phyloP scores from a whole-genome alignment of 2,888 invertebrate species.

The Drosophila melanocephala region DNA sequence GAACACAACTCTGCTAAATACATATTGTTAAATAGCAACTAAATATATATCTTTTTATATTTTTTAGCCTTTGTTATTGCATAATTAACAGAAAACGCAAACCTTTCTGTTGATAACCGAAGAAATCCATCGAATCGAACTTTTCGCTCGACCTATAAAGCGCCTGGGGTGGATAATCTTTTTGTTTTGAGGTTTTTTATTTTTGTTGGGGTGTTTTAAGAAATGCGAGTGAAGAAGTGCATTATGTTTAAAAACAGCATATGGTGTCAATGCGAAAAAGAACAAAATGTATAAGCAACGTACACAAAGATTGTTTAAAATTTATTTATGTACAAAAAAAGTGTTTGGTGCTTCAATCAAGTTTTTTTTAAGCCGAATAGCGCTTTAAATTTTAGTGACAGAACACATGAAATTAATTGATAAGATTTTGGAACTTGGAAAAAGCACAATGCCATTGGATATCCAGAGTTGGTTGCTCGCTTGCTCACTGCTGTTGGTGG shows the following conservation, averaged over 20 bases:
- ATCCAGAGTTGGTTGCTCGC: constrained; percentile 49
- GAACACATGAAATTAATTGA: constrained; percentile 11
- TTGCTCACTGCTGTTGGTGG: constrained; percentile 46
- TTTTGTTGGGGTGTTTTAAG: constrained; percentile 15
- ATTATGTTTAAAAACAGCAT: constrained; percentile 37
- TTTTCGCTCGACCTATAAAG: constrained; percentile 89
- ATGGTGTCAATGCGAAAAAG: constrained; percentile 45
- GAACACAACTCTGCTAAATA: constrained; percentile 22
- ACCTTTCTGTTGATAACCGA: constrained; percentile 85
- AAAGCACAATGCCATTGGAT: constrained; percentile 14
- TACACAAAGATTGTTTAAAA: constrained; percentile 32
- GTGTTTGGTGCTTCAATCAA: constrained; percentile 23
- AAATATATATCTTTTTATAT: constrained; percentile 11
- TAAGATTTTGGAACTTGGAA: constrained; percentile 43
- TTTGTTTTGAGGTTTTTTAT: constrained; percentile 28
- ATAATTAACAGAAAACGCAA: constrained; percentile 77
- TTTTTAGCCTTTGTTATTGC: constrained; percentile 44
- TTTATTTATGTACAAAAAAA: background rate
- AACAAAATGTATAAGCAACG: constrained; percentile 13
- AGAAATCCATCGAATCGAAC: constrained; percentile 88
- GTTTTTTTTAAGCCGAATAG: constrained; percentile 30
- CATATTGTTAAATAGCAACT: constrained; percentile 19
- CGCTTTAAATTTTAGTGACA: constrained; percentile 28
- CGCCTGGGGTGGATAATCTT: constrained; percentile 86
- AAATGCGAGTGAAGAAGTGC: constrained; percentile 52